Conservation (phyloP, 2,888 invertebrate species). For the Heliconius charithonia region DNA sequence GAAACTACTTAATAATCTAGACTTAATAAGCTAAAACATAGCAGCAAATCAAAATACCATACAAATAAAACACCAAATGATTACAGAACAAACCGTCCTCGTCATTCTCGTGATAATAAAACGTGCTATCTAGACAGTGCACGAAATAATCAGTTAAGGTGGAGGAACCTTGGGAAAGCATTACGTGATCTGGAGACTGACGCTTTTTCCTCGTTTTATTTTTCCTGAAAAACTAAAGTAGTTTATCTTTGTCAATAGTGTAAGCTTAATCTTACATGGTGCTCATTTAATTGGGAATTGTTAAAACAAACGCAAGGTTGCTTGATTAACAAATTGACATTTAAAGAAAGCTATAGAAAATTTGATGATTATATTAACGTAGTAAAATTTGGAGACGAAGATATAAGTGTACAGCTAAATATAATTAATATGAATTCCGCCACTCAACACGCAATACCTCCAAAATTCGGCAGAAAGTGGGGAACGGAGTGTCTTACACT, state of each 20-base stretch:
- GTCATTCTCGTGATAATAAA: slow-evolving; percentile 64
- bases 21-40: neutral
- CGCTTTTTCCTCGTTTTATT: slow-evolving; percentile 17
- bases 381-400: no score
- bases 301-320: neutral
- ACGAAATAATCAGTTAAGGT: slow-evolving; percentile 73
- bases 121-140: slow-evolving; percentile 62
- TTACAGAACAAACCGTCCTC: slow-evolving; percentile 65
- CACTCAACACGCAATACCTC: no score
- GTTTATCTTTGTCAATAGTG: slow-evolving; percentile 8
- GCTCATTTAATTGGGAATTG: slow-evolving; percentile 3
- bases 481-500: no score
- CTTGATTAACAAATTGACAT: no score
- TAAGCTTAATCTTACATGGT: slow-evolving; percentile 19
- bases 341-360: no score
- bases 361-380: no score
- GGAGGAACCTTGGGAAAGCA: slow-evolving; percentile 58
- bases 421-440: no score
- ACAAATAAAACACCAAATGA: slow-evolving; percentile 54
- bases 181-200: slow-evolving; percentile 63
- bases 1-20: no score
- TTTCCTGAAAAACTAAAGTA: slow-evolving; percentile 2
- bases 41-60: slow-evolving; percentile 12
- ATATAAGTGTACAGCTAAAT: no score
- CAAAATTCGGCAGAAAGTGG: no score